Evolutionary conservation across 2,888 invertebrate genomes (phyloP).

Genomic region (Nebria brevicollis): DNA sequence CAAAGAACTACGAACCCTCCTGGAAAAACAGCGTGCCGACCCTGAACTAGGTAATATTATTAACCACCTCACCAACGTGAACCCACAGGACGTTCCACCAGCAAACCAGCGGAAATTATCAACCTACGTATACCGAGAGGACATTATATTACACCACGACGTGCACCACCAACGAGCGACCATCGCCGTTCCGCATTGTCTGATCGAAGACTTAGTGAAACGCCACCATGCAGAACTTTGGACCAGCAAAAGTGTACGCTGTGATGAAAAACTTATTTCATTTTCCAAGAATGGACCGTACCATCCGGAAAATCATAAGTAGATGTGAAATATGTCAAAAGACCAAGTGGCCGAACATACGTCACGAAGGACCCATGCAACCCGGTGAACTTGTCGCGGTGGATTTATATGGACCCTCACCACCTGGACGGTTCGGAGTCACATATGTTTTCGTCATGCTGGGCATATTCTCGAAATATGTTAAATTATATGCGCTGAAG

Average conservation of each 20-base stretch:
- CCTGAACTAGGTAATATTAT: too few relatives aligned
- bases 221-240: background rate
- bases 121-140: too few relatives aligned
- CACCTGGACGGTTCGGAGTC: background rate
- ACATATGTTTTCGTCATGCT: conserved; percentile 16
- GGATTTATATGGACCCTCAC: too few relatives aligned
- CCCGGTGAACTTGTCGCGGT: too few relatives aligned
- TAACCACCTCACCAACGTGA: conserved; percentile 7
- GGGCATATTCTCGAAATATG: conserved; percentile 28
- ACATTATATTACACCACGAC: background rate
- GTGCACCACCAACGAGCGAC: background rate
- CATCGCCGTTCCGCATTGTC: conserved; percentile 2
- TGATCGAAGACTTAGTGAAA: background rate
- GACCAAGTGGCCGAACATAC: conserved; percentile 24
- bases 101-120: too few relatives aligned
- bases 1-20: too few relatives aligned
- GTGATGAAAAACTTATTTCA: background rate
- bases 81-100: background rate
- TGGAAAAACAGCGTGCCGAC: too few relatives aligned
- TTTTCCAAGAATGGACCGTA: conserved; percentile 18
- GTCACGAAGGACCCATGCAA: conserved; percentile 24
- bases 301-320: conserved; percentile 5
- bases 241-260: background rate
- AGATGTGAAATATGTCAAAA: conserved; percentile 23
- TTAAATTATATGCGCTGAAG: conserved; percentile 21